Conservation (phyloP, 35 echinoderm and acorn worm species). For the Ophioderma brevispina region DNA sequence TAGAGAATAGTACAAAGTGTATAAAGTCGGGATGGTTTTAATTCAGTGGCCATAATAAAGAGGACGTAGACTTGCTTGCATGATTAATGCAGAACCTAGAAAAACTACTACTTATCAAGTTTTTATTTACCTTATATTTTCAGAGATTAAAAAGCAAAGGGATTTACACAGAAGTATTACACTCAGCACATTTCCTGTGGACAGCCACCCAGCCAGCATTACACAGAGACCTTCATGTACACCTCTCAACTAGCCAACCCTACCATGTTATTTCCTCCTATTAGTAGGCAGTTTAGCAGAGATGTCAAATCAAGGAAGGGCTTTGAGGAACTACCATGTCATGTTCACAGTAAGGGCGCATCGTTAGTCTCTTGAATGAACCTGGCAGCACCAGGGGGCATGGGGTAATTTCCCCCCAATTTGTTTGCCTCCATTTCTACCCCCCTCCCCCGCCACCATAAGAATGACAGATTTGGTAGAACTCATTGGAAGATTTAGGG, state of each 20-base stretch:
- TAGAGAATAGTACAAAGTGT: not conserved
- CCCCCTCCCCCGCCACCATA: no score
- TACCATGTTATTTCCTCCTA: conserved; percentile 65
- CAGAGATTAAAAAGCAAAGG: conserved; percentile 81
- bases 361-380: no score
- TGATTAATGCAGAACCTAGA: no score
- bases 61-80: not conserved
- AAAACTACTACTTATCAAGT: no score
- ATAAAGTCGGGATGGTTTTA: not conserved
- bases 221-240: conserved; percentile 99
- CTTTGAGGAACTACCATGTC: conserved; percentile 84
- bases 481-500: no score
- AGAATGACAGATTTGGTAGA: no score
- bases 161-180: conserved; percentile 76
- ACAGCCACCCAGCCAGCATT: conserved; percentile 82
- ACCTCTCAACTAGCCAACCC: conserved; percentile 78
- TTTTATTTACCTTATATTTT: not conserved
- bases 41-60: not conserved
- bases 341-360: conserved; percentile 71
- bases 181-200: conserved; percentile 93
- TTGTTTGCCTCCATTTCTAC: no score
- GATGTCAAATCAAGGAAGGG: conserved; percentile 65
- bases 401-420: no score
- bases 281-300: conserved; percentile 76
- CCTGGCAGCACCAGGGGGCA: no score